Percentiles rank a stretch among this genome's conserved stretches.
These are phyloP conservation scores for Pseudopleuronectes americanus DNA, from an alignment of 2,797 vertebrate species.

Conservation along the genomic window DNA sequence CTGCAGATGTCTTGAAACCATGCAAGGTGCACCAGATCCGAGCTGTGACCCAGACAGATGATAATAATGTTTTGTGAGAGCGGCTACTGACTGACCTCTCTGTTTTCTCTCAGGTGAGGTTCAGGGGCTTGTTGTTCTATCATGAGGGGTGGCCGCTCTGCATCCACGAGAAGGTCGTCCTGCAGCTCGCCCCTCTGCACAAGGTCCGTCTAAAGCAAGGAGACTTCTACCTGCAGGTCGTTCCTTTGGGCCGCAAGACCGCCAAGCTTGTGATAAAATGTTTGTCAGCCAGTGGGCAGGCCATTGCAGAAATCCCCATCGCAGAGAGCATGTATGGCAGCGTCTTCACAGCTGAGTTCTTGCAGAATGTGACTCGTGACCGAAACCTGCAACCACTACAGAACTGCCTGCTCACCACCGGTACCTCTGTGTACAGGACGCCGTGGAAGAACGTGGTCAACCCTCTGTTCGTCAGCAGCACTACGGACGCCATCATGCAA, in stretches of 20 bases:
- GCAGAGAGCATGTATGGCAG: conserved; percentile 87
- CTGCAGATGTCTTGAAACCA: conserved; percentile 54
- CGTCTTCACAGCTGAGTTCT: conserved; percentile 87
- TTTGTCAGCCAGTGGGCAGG: conserved; percentile 84
- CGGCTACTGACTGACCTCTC: conserved; percentile 40
- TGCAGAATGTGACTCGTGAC: conserved; percentile 86
- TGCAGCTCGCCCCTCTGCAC: conserved; percentile 86
- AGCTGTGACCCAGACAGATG: conserved; percentile 21
- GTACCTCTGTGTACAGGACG: conserved; percentile 83
- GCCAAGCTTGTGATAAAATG: conserved; percentile 89
- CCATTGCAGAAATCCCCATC: conserved; percentile 84
- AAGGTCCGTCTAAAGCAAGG: conserved; percentile 87
- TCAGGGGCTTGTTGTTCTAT: conserved; percentile 84
- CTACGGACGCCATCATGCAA: conserved; percentile 81
- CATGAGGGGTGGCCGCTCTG: conserved; percentile 90
- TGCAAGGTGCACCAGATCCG: conserved; percentile 27
- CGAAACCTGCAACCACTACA: conserved; percentile 83
- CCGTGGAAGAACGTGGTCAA: conserved; percentile 88
- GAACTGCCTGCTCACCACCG: conserved; percentile 88
- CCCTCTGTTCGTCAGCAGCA: conserved; percentile 84
- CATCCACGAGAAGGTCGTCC: conserved; percentile 87
- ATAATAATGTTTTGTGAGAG: conserved; percentile 31
- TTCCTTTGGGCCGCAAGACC: conserved; percentile 83
- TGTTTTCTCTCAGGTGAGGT: conserved; percentile 79
- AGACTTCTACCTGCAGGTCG: conserved; percentile 89